Evolutionary conservation across 2,888 invertebrate genomes (phyloP), one percentile per base, ranked within the genome.

Genomic region (Charanyca ferruginea): DNA sequence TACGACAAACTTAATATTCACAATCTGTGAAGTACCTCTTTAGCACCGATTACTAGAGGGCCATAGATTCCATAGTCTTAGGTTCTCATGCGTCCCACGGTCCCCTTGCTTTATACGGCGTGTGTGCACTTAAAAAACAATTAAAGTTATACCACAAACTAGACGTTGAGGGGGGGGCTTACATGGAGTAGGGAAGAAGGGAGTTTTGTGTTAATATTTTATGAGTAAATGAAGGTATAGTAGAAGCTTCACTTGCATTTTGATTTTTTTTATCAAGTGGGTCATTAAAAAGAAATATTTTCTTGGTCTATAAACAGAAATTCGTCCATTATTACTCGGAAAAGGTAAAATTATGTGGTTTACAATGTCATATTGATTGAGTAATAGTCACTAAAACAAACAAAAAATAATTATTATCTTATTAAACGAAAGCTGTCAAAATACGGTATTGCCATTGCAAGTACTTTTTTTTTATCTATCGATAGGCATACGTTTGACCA

Each of bases 91-190:
- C 79, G 68, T 85, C 86, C 85, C 87, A 87, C 87, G 85, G 83
- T 79, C 77, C 79, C 74, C 77, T 67, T 55, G 60, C 16, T 6
- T n/a, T 20, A 45, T 11, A 35, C 75, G 60, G 85, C 87, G 88
- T 86, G 88, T 79, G 84, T 84, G 85, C 88, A 91, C 94, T 94
- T 91, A 86, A 93, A 91, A 94, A 93, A 94, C 94, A 94, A 94
- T 94, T 91, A 92, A 93, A 93, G 91, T 93, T 94, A 91, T 90
- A 88, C 91, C 87, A 87, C 87, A 85, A 86, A 86, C 77, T 23
- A 65, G 60, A 68, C 18, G 1, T 0, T 16, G 59, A 55, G 51
- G 44, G 85, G 44, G 85, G 87, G 85, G 89, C 22, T 90, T 85
- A 89, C 83, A 91, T 90, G 88, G 28, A 22, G 73, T 3, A 13